These are phyloP conservation scores for Amniataba percoides DNA, from an alignment of 2,797 vertebrate species.

Conservation along the genomic window DNA sequence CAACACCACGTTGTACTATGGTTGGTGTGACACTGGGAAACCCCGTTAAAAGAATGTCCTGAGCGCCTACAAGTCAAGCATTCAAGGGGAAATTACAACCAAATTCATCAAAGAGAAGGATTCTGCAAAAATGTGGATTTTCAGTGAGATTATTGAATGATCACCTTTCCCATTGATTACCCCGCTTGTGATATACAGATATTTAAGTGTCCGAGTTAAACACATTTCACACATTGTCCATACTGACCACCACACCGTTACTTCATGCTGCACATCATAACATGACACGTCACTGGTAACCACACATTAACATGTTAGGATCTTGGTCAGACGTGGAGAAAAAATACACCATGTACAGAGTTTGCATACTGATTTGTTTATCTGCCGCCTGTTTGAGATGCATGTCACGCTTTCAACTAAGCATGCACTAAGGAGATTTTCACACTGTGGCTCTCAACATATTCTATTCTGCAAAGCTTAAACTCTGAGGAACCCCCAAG, in stretches of 20 bases:
- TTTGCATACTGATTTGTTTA: slow-evolving; percentile 32
- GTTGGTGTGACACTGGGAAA: slow-evolving; percentile 37
- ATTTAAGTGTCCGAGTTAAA: neutral
- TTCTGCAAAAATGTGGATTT: neutral
- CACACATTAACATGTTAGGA: neutral
- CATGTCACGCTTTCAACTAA: slow-evolving; percentile 25
- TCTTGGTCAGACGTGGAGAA: neutral
- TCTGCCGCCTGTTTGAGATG: slow-evolving; percentile 44
- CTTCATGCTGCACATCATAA: neutral
- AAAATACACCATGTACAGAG: slow-evolving; percentile 3
- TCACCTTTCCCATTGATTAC: neutral
- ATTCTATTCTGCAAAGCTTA: slow-evolving; percentile 14
- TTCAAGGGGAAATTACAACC: neutral
- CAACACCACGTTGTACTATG: slow-evolving; percentile 52
- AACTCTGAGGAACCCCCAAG: slow-evolving; percentile 12
- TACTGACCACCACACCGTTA: neutral
- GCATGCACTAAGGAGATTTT: slow-evolving; percentile 19
- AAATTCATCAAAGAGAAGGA: neutral
- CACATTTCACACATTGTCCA: neutral
- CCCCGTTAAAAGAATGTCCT: slow-evolving; percentile 9
- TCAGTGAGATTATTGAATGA: neutral
- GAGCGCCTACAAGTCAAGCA: slow-evolving; percentile 4
- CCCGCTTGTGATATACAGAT: neutral
- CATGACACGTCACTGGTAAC: neutral
- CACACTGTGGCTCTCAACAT: neutral